These are phyloP conservation scores for Noctua pronuba DNA, from an alignment of 2,888 invertebrate genomes.

Conservation along the genomic window DNA sequence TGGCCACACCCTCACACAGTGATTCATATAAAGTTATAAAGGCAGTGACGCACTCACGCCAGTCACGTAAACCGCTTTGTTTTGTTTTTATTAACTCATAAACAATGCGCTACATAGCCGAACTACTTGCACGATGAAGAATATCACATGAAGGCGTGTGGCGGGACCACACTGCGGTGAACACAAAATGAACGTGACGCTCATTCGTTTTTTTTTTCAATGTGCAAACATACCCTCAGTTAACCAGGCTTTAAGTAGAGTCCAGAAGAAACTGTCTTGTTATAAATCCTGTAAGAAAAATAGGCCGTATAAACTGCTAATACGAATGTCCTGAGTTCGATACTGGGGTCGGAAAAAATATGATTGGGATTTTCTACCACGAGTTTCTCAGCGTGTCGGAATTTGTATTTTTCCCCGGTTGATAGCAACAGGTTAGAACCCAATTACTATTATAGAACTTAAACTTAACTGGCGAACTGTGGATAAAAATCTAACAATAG, in stretches of 20 bases:
- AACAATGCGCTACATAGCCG: constrained; percentile 54
- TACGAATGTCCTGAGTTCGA: too few relatives aligned
- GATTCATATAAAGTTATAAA: constrained; percentile 63
- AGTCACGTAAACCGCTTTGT: constrained; percentile 64
- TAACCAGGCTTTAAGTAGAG: background rate
- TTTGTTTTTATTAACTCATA: constrained; percentile 65
- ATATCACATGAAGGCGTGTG: constrained; percentile 1
- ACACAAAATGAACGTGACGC: background rate
- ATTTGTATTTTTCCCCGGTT: background rate
- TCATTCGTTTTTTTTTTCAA: background rate
- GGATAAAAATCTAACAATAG: too few relatives aligned
- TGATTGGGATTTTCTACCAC: background rate
- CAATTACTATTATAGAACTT: background rate
- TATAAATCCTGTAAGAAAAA: background rate
- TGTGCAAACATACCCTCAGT: background rate
- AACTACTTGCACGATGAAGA: constrained; percentile 25
- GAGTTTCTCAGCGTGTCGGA: background rate
- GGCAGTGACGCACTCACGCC: constrained; percentile 63
- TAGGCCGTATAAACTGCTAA: background rate
- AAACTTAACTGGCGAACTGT: too few relatives aligned
- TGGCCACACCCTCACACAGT: constrained; percentile 30
- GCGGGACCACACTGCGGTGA: constrained; percentile 9
- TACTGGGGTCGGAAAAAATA: background rate
- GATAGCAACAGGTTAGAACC: background rate
- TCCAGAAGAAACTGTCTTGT: background rate